These are phyloP conservation scores for Malurus alboscapulatus DNA, from an alignment of 2,113 vertebrate genomes.

Conservation along the genomic window DNA sequence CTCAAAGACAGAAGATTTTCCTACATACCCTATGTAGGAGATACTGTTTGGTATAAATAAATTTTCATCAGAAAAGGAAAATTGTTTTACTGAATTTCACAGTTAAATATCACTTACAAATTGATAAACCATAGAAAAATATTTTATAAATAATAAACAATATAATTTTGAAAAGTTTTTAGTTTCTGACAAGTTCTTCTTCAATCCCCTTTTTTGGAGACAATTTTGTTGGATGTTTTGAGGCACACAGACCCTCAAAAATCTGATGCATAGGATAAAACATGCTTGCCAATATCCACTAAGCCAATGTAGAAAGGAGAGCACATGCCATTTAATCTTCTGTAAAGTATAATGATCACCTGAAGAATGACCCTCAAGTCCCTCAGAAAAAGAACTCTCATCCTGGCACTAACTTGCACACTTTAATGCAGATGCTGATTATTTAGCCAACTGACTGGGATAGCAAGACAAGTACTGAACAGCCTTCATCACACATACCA, in stretches of 20 bases:
- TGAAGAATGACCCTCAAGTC: background rate
- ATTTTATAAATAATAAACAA: background rate
- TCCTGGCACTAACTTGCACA: background rate
- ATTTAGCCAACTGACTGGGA: background rate
- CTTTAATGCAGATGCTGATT: background rate
- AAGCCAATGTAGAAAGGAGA: background rate
- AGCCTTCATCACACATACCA: background rate
- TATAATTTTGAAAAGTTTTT: background rate
- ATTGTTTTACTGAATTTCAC: background rate
- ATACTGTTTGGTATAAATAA: background rate
- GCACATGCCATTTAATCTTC: background rate
- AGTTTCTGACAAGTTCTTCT: background rate
- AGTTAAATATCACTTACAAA: background rate
- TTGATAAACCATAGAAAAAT: background rate
- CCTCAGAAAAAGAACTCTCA: background rate
- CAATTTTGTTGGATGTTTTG: background rate
- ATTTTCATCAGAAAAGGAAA: background rate
- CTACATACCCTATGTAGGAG: rapidly evolving
- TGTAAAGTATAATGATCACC: background rate
- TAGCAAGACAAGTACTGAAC: background rate
- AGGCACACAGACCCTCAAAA: background rate
- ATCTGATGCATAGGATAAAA: background rate
- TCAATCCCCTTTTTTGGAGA: background rate
- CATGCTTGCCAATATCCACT: background rate
- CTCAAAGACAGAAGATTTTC: background rate